Base-by-base conservation (phyloP, 1,140 invertebrate genomes). In the Trypoxylus dichotomus region DNA sequence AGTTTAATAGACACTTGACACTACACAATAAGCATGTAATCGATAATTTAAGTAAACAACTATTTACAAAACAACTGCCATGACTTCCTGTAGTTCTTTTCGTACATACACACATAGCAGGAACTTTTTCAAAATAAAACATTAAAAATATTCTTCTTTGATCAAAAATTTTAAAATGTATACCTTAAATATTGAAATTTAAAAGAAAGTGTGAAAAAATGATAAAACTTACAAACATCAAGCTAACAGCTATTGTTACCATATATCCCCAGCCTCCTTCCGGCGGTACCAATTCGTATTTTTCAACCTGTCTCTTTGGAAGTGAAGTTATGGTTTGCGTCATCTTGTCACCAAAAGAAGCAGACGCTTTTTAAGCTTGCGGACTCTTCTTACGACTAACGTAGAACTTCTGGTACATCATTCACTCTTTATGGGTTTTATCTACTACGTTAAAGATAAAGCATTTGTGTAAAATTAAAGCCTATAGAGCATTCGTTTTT, bases 231-330 rank as follows among this genome's bases (percentile, higher is more conserved):
- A 76, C 76, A 76, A 76, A 76, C 29, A 15, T 71, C 10, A 76
- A 37, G 41, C 58, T 79, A 37, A 80, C 76, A 37, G 77, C 75
- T 11, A 77, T 19, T 21, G 76, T 68, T 13, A 80, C 74, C 72
- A 80, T 77, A 63, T 79, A 80, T 3, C 79, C 79, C 79, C 79
- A 80, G n/a, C 79, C 79, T 13, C 79, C 79, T 75, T 80, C 79
- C 8, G 79, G 79, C 15, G 79, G 71, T n/a, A 80, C 74, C 60
- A 24, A 58, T 71, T 71, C 29, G 13, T 13, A 71, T 32, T 25
- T 71, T 24, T 71, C 25, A 6, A 71, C 24, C 24, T 32, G 13
- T 15, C 24, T 71, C 6, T 71, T 71, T 0, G 32, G 32, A 71
- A 8, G 27, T 19, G 15, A n/a, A 5, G 15, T 54, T n/a, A 54